phyloP scores from a whole-genome alignment of 2,113 vertebrate species.

The Chlamydotis undulata region DNA sequence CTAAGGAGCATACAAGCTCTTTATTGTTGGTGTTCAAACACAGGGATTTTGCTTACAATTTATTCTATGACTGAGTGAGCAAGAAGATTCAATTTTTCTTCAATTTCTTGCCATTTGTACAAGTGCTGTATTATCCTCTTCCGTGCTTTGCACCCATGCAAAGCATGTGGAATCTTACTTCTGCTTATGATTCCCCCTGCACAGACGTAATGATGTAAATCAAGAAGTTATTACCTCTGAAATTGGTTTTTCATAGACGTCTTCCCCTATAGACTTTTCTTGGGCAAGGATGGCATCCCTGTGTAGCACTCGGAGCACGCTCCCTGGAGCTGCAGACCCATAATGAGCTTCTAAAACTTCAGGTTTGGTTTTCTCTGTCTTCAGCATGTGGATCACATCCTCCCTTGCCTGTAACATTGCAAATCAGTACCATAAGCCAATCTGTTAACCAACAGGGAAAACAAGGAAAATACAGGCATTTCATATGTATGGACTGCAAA shows the following conservation, averaged over 20 bases:
- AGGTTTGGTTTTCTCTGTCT: slow-evolving; percentile 83
- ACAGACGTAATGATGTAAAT: background rate
- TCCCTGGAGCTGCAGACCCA: slow-evolving; percentile 83
- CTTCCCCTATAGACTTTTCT: slow-evolving; percentile 74
- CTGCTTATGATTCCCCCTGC: background rate
- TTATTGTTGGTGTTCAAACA: background rate
- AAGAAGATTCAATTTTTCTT: background rate
- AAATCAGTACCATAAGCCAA: slow-evolving; percentile 45
- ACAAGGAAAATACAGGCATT: background rate
- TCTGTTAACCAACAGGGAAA: background rate
- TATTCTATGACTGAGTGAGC: background rate
- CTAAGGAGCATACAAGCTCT: background rate
- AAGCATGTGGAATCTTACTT: background rate
- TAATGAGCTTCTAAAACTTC: slow-evolving; percentile 92
- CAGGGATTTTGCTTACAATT: background rate
- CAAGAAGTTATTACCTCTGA: slow-evolving; percentile 82
- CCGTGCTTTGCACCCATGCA: background rate
- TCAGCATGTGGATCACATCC: slow-evolving; percentile 92
- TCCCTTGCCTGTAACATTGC: slow-evolving; percentile 87
- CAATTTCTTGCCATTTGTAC: background rate
- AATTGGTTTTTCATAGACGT: slow-evolving; percentile 94
- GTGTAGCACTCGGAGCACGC: slow-evolving; percentile 88
- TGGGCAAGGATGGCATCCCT: slow-evolving; percentile 83
- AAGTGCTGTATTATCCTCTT: background rate
- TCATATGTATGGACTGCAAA: background rate